Percentiles rank a stretch among this genome's conserved stretches.
Conservation (phyloP, 1,140 invertebrate species). For the Apolygus lucorum region DNA sequence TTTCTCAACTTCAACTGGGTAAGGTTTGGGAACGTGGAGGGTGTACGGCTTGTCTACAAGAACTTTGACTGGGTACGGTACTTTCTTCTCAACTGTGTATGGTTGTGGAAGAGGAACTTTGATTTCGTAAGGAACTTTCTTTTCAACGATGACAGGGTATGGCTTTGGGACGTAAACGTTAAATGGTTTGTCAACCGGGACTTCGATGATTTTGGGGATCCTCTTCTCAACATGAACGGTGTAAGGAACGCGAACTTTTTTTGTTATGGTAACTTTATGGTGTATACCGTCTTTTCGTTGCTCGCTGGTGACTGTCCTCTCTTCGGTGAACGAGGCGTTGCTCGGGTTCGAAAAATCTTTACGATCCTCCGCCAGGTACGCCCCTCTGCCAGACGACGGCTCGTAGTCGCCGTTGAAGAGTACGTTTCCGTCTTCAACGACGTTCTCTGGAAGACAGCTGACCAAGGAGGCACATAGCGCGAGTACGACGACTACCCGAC, state of each 20-base stretch:
- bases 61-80: constrained; percentile 29
- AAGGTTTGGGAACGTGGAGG: constrained; percentile 49
- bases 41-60: constrained; percentile 44
- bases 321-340: constrained; percentile 42
- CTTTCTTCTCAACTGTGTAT: constrained; percentile 29
- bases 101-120: constrained; percentile 44
- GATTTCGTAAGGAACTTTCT: constrained; percentile 44
- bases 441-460: no score
- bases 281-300: constrained; percentile 16
- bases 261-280: constrained; percentile 25
- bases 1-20: constrained; percentile 55
- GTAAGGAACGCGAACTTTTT: constrained; percentile 44
- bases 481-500: no score
- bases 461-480: no score
- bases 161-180: constrained; percentile 35
- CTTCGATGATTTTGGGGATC: constrained; percentile 64
- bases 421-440: no score
- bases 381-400: no score
- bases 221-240: constrained; percentile 49
- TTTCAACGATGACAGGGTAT: constrained; percentile 39
- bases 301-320: constrained; percentile 39
- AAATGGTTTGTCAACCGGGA: constrained; percentile 47
- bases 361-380: no score
- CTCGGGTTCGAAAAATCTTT: no score
- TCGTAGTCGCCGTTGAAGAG: no score